Evolutionary conservation across 2,888 invertebrate species (phyloP).

Genomic region (Halictus ligatus): DNA sequence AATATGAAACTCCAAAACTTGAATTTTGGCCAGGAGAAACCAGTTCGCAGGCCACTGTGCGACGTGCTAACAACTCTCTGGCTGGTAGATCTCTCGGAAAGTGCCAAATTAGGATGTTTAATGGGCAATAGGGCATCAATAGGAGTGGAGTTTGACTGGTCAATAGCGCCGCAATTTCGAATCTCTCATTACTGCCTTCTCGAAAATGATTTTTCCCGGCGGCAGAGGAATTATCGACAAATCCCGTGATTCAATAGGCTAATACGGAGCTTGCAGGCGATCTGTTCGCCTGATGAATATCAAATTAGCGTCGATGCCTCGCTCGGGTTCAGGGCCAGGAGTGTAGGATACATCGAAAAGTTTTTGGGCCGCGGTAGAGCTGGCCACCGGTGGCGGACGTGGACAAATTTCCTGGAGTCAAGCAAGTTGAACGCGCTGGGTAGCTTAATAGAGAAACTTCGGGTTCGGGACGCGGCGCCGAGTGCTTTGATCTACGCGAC

Average conservation of each 20-base stretch:
- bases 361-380: constrained; percentile 37
- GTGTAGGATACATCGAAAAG: constrained; percentile 27
- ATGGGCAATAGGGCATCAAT: too few species aligned
- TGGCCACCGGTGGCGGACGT: constrained; percentile 49
- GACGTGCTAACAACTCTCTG: neutral
- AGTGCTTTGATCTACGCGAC: constrained; percentile 64
- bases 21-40: neutral
- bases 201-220: neutral
- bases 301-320: constrained; percentile 42
- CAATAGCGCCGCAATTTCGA: neutral
- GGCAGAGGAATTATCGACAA: neutral
- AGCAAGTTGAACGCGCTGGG: constrained; percentile 37
- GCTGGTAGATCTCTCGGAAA: neutral
- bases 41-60: neutral
- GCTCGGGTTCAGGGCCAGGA: neutral
- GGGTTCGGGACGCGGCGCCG: constrained; percentile 22
- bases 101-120: neutral
- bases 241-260: constrained; percentile 22
- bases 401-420: constrained; percentile 57
- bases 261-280: constrained; percentile 21
- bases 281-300: constrained; percentile 48
- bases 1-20: neutral
- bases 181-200: neutral
- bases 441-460: constrained; percentile 63
- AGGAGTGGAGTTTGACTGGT: neutral